phyloP scores from a whole-genome alignment of 2,797 vertebrate species.

The Pangasius mekongensis region DNA sequence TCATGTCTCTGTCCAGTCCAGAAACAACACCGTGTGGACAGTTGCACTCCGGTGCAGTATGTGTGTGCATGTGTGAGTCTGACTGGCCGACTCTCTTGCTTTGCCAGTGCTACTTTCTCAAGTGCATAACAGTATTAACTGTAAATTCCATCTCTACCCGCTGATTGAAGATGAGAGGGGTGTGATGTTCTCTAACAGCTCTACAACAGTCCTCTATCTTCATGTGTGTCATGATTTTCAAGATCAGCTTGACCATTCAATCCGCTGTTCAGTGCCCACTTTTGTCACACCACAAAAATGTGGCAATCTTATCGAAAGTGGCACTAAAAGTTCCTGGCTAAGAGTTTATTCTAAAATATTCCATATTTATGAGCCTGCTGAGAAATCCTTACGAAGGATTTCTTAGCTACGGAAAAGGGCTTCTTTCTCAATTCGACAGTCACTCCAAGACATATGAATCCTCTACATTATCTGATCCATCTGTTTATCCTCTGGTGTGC shows the following conservation, averaged over 20 bases:
- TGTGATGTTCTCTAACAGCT: not conserved
- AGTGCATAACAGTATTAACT: not conserved
- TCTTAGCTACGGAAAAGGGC: not conserved
- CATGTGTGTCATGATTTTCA: not conserved
- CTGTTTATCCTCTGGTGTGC: not conserved
- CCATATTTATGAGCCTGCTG: not conserved
- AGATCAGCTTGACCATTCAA: not conserved
- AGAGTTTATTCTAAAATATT: not conserved
- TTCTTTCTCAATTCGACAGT: not conserved
- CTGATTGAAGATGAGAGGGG: slow-evolving; percentile 25
- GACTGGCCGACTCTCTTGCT: not conserved
- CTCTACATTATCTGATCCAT: not conserved
- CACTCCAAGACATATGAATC: no score
- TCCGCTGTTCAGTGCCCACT: not conserved
- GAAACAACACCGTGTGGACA: slow-evolving; percentile 71
- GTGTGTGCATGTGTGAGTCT: slow-evolving; percentile 24
- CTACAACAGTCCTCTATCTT: not conserved
- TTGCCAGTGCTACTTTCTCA: slow-evolving; percentile 16
- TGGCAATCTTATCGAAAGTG: not conserved
- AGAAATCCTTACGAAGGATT: not conserved
- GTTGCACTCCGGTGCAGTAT: slow-evolving; percentile 66
- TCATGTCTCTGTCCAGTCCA: slow-evolving; percentile 73
- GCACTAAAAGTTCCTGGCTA: not conserved
- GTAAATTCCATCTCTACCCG: not conserved
- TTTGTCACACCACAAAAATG: no score